Evolutionary conservation across 1,140 invertebrate species (phyloP).

Genomic region (Camponotus vicinus): DNA sequence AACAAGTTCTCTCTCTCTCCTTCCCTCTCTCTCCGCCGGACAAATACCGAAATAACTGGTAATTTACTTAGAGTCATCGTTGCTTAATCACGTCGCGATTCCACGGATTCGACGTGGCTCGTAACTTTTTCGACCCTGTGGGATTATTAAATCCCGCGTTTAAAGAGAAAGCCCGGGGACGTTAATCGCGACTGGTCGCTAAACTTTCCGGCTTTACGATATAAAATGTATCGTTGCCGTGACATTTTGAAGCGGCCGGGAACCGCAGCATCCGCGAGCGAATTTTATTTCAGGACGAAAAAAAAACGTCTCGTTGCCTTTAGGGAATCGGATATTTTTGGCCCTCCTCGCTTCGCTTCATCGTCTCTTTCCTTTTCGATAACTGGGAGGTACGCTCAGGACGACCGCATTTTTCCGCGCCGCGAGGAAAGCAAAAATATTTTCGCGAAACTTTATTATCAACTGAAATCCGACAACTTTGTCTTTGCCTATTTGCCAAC

Average conservation of each 20-base stretch:
- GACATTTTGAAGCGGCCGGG: background rate
- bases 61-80: conserved; percentile 36
- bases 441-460: conserved; percentile 44
- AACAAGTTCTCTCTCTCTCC: background rate
- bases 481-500: conserved; percentile 48
- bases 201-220: conserved; percentile 38
- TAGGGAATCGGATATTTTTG: conserved; percentile 72
- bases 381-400: background rate
- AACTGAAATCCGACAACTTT: background rate
- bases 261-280: background rate
- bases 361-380: conserved; percentile 22
- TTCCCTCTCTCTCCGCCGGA: too few species aligned
- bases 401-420: conserved; percentile 55
- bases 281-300: conserved; percentile 73
- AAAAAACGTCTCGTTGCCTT: conserved; percentile 30
- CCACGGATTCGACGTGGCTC: conserved; percentile 9
- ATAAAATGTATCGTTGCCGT: background rate
- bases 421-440: conserved; percentile 53
- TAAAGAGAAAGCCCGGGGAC: conserved; percentile 31
- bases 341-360: conserved; percentile 50
- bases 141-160: conserved; percentile 43
- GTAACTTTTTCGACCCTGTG: conserved; percentile 18
- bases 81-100: conserved; percentile 48
- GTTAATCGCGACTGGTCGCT: conserved; percentile 20
- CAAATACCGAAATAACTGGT: conserved; percentile 31